Evolutionary conservation across 2,113 vertebrate species (phyloP), one percentile per base, ranked within the genome.

Genomic region (Anguilla japonica): DNA sequence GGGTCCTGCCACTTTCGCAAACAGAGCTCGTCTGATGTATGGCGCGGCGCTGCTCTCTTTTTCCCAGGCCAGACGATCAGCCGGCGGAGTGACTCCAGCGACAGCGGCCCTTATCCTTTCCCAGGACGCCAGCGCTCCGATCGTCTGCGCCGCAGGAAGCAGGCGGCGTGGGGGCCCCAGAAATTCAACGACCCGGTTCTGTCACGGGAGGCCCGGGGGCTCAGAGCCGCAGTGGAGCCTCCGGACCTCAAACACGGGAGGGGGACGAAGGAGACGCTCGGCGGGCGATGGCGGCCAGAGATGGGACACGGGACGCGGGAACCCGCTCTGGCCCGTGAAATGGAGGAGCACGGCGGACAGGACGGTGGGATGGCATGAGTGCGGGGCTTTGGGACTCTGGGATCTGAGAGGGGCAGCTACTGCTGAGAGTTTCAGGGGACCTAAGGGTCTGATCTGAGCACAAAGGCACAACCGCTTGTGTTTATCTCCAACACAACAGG

Each of bases 141-240:
- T 82, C 41, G 78, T 79, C 29, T 80, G 46, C 14, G 22, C 39
- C 43, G 18, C 20, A 63, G 53, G 46, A 79, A 83, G 79, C 83
- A 60, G 86, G 84, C 40, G 67, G 60, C n/a, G 67, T 41, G 29
- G 75, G 43, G 46, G 81, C 78, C 82, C 34, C 34, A 1, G 67
- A 85, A 89, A 87, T 22, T 43, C 60, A 80, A 83, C 81, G 87
- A 89, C 86, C 89, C 87, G 67, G 87, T 90, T 91, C 87, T 87
- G 88, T 89, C 87, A 86, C 43, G 84, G 22, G 71, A 67, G 82
- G 78, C 14, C 85, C 93, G 92, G 96, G 90, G 86, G 84, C 80
- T 43, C 81, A 71, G 80, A 53, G 71, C 71, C 26, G 3, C 71
- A 14, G 8, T 43, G 81, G 82, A 60, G 85, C 81, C 83, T 85